Conservation (phyloP, 2,797 vertebrate genomes). For the Cryptoprocta ferox region DNA sequence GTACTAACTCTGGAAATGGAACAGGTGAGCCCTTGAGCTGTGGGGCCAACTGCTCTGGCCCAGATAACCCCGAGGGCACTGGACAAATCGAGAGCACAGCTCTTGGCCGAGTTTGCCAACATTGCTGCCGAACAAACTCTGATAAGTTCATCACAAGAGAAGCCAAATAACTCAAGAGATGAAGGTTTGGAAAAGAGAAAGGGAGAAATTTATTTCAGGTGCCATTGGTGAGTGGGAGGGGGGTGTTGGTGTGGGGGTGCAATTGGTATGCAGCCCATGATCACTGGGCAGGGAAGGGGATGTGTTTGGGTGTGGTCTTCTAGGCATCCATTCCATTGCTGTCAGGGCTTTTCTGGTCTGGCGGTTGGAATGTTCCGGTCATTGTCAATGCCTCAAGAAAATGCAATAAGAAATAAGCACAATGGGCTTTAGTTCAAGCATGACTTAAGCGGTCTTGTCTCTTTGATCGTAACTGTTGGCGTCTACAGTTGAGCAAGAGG, state of each 20-base stretch:
- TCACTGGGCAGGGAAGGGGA: background rate
- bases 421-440: background rate
- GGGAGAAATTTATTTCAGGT: background rate
- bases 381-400: background rate
- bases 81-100: background rate
- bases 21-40: background rate
- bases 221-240: background rate
- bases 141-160: background rate
- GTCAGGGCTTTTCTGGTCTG: background rate
- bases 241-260: background rate
- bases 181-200: background rate
- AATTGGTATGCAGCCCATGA: background rate
- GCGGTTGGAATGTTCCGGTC: background rate
- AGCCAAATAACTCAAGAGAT: background rate
- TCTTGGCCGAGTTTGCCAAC: background rate
- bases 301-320: background rate
- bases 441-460: background rate
- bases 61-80: background rate
- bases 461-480: background rate
- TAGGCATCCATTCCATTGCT: background rate
- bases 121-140: background rate
- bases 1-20: background rate
- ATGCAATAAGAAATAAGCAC: background rate
- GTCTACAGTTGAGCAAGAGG: background rate
- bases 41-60: background rate